Evolutionary conservation across 2,113 vertebrate genomes (phyloP).

Genomic region (Aepyceros melampus): DNA sequence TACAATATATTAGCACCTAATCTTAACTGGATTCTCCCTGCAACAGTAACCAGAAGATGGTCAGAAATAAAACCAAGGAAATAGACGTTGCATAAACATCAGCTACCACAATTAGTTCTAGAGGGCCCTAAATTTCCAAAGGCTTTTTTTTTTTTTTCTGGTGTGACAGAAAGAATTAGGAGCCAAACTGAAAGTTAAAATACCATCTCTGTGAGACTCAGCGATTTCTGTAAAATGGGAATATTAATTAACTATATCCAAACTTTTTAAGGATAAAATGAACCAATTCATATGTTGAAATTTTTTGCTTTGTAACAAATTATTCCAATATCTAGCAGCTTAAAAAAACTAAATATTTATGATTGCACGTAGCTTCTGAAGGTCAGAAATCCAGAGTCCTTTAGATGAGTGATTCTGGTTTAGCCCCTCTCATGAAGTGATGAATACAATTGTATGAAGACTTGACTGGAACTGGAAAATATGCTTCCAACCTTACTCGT

Average conservation of each 20-base stretch:
- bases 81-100: neutral
- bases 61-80: neutral
- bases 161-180: neutral
- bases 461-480: neutral
- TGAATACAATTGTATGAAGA: neutral
- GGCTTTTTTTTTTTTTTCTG: neutral
- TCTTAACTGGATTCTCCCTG: conserved; percentile 40
- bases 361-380: neutral
- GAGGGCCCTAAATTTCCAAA: neutral
- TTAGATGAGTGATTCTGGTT: neutral
- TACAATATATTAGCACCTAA: conserved; percentile 24
- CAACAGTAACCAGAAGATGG: neutral
- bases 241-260: neutral
- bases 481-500: neutral
- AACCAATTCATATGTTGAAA: neutral
- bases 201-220: neutral
- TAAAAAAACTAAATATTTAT: neutral
- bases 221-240: neutral
- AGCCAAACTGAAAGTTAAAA: neutral
- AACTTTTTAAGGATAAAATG: neutral
- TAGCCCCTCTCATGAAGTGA: neutral
- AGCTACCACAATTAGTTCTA: neutral
- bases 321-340: neutral
- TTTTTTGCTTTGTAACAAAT: neutral
- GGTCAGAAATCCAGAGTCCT: neutral